A percentile compares a stretch with the other conserved stretches of the same genome.
These are phyloP conservation scores for Piprites chloris DNA, from an alignment of 2,113 vertebrate genomes.

Conservation along the genomic window DNA sequence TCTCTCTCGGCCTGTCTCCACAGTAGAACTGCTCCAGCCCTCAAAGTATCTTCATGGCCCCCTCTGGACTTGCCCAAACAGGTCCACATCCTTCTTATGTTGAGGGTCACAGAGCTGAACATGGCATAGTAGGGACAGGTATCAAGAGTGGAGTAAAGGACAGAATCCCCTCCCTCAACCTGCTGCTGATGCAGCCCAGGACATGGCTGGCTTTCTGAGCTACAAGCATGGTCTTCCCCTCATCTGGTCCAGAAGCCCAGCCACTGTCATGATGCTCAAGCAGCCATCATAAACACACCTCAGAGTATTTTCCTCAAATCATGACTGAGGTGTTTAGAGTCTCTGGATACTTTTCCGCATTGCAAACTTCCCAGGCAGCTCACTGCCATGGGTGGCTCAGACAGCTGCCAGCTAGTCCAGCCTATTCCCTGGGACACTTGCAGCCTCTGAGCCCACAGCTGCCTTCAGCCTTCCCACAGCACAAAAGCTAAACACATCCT, in stretches of 20 bases:
- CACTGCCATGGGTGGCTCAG: not conserved
- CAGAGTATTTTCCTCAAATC: rapidly evolving
- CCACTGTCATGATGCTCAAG: rapidly evolving
- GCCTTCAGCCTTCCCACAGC: not conserved
- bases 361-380: not conserved
- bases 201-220: too few relatives aligned
- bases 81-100: not conserved
- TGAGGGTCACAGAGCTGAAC: not conserved
- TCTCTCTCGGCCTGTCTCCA: not conserved
- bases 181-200: not conserved
- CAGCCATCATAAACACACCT: not conserved
- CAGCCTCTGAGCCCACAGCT: not conserved
- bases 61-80: not conserved
- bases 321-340: rapidly evolving
- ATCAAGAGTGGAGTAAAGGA: not conserved
- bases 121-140: not conserved
- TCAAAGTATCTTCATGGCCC: not conserved
- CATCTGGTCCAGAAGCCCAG: rapidly evolving
- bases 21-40: not conserved
- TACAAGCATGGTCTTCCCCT: not conserved
- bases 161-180: not conserved
- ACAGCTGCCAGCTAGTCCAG: not conserved
- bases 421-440: not conserved
- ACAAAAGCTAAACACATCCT: rapidly evolving
- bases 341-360: too few relatives aligned